Conservation (phyloP, 2,113 vertebrate species). For the Corydoras sp. region DNA sequence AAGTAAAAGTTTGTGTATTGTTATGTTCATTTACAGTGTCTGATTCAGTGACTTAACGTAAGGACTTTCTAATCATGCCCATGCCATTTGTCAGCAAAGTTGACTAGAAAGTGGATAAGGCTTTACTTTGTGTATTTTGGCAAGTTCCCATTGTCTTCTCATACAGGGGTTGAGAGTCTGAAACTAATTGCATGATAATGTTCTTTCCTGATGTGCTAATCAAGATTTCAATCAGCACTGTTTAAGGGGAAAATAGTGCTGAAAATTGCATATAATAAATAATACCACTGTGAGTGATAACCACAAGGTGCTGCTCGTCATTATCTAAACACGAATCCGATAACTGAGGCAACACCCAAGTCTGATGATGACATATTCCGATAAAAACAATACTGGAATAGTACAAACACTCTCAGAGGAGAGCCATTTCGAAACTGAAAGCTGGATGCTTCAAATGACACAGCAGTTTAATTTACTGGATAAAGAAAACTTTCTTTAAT, state of each 20-base stretch:
- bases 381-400: not conserved
- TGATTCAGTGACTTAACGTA: too few species aligned
- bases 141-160: conserved; percentile 24
- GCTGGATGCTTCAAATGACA: too few species aligned
- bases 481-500: too few species aligned
- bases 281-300: conserved; percentile 8
- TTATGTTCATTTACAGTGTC: too few species aligned
- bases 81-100: not conserved
- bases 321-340: not conserved
- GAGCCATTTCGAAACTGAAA: not conserved
- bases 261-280: not conserved
- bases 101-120: not conserved
- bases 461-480: too few species aligned
- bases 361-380: not conserved
- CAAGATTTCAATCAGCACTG: conserved; percentile 18
- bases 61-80: too few species aligned
- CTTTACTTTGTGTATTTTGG: conserved; percentile 24
- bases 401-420: not conserved
- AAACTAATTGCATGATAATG: conserved; percentile 42
- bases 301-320: not conserved
- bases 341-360: not conserved
- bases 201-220: conserved; percentile 26
- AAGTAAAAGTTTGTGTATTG: too few species aligned
- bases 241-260: not conserved
- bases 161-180: conserved; percentile 26